A percentile compares a stretch with the other conserved stretches of the same genome.
These are phyloP conservation scores for Penelope pileata DNA, from an alignment of 2,113 vertebrate genomes.

Conservation along the genomic window DNA sequence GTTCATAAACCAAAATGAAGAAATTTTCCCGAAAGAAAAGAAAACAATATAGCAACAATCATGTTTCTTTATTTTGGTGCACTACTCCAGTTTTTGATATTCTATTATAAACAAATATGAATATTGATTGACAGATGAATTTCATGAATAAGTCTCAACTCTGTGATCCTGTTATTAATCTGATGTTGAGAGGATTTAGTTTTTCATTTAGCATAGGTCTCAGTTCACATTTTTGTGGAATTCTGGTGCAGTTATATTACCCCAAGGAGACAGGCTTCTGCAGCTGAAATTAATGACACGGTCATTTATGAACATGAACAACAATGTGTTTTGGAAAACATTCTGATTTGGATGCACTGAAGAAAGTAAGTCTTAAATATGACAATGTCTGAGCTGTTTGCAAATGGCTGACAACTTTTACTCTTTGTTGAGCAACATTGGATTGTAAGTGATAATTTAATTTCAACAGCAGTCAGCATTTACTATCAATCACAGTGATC, in stretches of 20 bases:
- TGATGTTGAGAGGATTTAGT: not conserved
- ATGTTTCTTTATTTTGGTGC: not conserved
- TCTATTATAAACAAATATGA: not conserved
- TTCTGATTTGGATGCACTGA: not conserved
- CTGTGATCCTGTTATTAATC: not conserved
- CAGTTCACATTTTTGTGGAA: not conserved
- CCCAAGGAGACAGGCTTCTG: not conserved
- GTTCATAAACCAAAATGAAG: not conserved
- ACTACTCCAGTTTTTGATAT: not conserved
- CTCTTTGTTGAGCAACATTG: conserved; percentile 6
- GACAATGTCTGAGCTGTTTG: not conserved
- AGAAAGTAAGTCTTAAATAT: not conserved
- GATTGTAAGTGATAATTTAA: not conserved
- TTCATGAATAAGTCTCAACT: not conserved
- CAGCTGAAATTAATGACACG: not conserved
- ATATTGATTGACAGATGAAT: not conserved
- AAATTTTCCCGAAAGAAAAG: not conserved
- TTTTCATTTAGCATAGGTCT: not conserved
- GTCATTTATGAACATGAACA: not conserved
- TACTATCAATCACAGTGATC: not conserved
- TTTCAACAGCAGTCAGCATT: not conserved
- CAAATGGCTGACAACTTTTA: conserved; percentile 16
- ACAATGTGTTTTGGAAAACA: not conserved
- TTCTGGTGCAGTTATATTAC: not conserved
- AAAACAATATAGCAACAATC: not conserved